These are phyloP conservation scores for Prochilodus magdalenae DNA, from an alignment of 2,113 vertebrate species.

Conservation along the genomic window DNA sequence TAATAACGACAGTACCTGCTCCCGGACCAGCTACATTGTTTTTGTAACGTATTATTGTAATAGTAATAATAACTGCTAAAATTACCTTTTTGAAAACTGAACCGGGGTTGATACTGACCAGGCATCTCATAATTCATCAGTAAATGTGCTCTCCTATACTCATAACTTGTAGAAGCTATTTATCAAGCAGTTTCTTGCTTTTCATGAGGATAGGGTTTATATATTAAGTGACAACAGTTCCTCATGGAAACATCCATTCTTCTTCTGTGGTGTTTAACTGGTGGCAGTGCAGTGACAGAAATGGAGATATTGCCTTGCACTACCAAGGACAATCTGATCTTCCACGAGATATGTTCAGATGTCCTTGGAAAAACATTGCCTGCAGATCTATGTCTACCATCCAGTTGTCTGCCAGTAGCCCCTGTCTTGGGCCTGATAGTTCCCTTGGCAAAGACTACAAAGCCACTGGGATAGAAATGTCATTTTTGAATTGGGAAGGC, in stretches of 20 bases:
- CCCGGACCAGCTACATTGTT: too few relatives aligned
- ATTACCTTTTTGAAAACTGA: too few relatives aligned
- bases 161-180: too few relatives aligned
- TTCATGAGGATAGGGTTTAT: background rate
- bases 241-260: background rate
- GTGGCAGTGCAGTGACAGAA: background rate
- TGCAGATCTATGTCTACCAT: background rate
- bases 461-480: background rate
- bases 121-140: too few relatives aligned
- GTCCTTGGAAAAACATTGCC: background rate
- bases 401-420: background rate
- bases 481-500: background rate
- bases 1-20: too few relatives aligned
- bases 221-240: background rate
- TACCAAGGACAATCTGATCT: background rate
- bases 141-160: too few relatives aligned
- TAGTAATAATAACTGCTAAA: too few relatives aligned
- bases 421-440: background rate
- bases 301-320: background rate
- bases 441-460: background rate
- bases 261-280: background rate
- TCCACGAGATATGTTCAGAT: background rate
- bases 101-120: too few relatives aligned
- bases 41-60: too few relatives aligned
- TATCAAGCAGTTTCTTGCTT: too few relatives aligned